These are phyloP conservation scores for Sinodicranocentrus sp. DNA, from an alignment of 2,888 invertebrate species.

Conservation along the genomic window DNA sequence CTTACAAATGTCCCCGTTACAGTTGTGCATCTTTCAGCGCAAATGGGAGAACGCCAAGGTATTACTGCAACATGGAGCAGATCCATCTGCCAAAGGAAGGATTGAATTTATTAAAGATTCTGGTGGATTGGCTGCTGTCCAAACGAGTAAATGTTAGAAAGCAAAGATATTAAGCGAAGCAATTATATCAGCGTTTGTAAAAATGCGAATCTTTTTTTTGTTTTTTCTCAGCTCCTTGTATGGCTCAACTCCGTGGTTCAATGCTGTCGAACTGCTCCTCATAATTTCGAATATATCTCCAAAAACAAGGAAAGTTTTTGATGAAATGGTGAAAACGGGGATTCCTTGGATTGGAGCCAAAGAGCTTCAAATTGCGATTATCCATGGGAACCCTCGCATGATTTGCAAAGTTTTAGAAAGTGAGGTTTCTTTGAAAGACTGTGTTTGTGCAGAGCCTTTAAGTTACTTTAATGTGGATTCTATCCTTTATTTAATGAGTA, in stretches of 20 bases:
- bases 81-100: not conserved
- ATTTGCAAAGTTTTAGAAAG: conserved; percentile 11
- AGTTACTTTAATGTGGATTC: not conserved
- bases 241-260: conserved; percentile 3
- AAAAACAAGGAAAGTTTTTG: not conserved
- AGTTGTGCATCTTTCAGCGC: not conserved
- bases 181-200: too few species aligned
- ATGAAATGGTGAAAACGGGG: not conserved
- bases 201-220: not conserved
- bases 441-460: not conserved
- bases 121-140: too few species aligned
- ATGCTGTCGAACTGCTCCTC: not conserved
- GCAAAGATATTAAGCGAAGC: too few species aligned
- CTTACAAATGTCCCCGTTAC: conserved; percentile 4
- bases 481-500: not conserved
- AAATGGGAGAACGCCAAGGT: not conserved
- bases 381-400: not conserved
- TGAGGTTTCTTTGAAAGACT: not conserved
- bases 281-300: not conserved
- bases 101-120: too few species aligned
- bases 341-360: conserved; percentile 2
- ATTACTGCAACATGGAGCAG: conserved; percentile 28
- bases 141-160: too few species aligned
- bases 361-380: conserved; percentile 20
- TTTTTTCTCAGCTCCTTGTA: not conserved